These are phyloP conservation scores for Eucidaris tribuloides DNA, from an alignment of 35 echinoderm and acorn worm species.

Conservation along the genomic window DNA sequence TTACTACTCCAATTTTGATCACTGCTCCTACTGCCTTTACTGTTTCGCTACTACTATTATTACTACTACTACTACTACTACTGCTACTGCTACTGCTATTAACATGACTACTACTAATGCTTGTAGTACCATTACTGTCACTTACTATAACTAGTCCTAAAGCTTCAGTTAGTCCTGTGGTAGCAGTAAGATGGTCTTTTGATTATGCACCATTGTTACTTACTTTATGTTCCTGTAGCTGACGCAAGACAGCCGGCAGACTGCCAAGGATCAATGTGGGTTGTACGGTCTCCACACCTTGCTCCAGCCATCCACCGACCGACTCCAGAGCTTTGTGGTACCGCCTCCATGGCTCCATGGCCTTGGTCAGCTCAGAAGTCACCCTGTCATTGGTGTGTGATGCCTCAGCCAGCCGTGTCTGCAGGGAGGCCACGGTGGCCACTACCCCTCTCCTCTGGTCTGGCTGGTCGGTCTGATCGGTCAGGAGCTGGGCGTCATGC, in stretches of 20 bases:
- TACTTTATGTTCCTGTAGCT: slow-evolving; percentile 62
- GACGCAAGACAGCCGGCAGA: slow-evolving; percentile 29
- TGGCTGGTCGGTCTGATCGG: slow-evolving; percentile 53
- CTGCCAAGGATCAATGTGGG: slow-evolving; percentile 33
- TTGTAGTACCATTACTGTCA: too few species aligned
- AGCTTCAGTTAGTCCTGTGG: too few species aligned
- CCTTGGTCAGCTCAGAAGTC: slow-evolving; percentile 46
- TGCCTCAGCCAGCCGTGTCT: slow-evolving; percentile 40
- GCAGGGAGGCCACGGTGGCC: slow-evolving; percentile 28
- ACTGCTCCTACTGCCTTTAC: too few species aligned
- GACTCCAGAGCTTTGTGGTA: slow-evolving; percentile 52
- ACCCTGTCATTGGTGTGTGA: slow-evolving; percentile 14
- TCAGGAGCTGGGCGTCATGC: slow-evolving; percentile 49
- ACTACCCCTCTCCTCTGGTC: slow-evolving; percentile 42
- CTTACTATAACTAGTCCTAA: too few species aligned
- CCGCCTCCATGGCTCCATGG: slow-evolving; percentile 61
- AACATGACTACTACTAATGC: too few species aligned
- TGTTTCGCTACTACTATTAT: too few species aligned
- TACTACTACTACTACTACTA: too few species aligned
- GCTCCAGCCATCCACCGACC: slow-evolving; percentile 62
- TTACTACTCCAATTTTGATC: too few species aligned
- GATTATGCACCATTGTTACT: too few species aligned
- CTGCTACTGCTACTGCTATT: too few species aligned
- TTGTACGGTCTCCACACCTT: slow-evolving; percentile 11
- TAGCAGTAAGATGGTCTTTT: too few species aligned